These are phyloP conservation scores for Leptoclinus maculatus DNA, from an alignment of 2,797 vertebrate genomes.

Conservation along the genomic window DNA sequence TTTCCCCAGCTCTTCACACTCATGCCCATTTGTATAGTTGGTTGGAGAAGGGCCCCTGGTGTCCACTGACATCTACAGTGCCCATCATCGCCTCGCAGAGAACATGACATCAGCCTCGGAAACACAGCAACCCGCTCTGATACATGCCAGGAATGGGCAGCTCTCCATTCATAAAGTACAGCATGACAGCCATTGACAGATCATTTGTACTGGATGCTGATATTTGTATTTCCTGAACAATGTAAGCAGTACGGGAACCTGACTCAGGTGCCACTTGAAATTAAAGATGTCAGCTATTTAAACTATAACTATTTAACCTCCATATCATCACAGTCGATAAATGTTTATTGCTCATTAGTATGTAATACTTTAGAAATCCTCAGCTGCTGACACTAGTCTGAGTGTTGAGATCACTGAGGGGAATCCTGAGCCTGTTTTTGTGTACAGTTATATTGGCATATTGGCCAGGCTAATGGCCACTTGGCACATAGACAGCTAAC, in stretches of 20 bases:
- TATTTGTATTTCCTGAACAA: constrained; percentile 52
- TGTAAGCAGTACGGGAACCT: constrained; percentile 34
- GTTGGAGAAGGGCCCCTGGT: constrained; percentile 66
- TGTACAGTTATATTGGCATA: constrained; percentile 67
- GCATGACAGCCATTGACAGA: constrained; percentile 61
- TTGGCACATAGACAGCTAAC: constrained; percentile 82
- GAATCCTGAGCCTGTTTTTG: constrained; percentile 70
- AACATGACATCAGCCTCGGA: constrained; percentile 63
- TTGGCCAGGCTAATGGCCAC: constrained; percentile 72
- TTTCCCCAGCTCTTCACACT: constrained; percentile 72
- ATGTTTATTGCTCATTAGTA: constrained; percentile 67
- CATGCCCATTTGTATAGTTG: constrained; percentile 76
- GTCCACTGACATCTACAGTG: constrained; percentile 63
- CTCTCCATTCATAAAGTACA: constrained; percentile 65
- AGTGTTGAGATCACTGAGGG: constrained; percentile 55
- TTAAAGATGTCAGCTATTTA: constrained; percentile 42
- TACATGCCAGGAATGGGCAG: constrained; percentile 45
- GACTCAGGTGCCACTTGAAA: constrained; percentile 42
- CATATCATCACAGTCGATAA: constrained; percentile 52
- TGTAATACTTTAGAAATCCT: constrained; percentile 61
- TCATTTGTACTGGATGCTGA: constrained; percentile 35
- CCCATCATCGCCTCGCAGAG: constrained; percentile 50
- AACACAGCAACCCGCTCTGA: constrained; percentile 41
- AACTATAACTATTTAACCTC: constrained; percentile 43
- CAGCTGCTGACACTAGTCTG: constrained; percentile 37